These are phyloP conservation scores for Torymus tubicola DNA, from an alignment of 2,888 invertebrate species.

Conservation along the genomic window DNA sequence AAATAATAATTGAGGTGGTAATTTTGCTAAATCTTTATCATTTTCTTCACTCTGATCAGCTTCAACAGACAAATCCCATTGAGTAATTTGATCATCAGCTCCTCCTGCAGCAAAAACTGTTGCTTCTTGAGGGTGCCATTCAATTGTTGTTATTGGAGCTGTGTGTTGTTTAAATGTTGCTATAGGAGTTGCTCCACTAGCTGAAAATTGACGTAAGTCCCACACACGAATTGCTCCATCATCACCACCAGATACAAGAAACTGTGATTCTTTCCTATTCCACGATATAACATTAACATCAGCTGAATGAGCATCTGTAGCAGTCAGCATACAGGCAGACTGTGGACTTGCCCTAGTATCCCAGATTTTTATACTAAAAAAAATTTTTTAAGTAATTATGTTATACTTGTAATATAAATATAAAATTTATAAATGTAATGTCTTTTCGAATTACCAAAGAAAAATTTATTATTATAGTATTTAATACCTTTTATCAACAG, in stretches of 20 bases:
- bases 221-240: slow-evolving; percentile 96
- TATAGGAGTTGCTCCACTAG: slow-evolving; percentile 83
- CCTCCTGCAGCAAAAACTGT: slow-evolving; percentile 96
- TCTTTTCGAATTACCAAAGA: not conserved
- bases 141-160: slow-evolving; percentile 94
- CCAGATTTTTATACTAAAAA: slow-evolving; percentile 91
- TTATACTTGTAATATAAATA: slow-evolving; percentile 3
- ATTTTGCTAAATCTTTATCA: slow-evolving; percentile 76
- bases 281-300: slow-evolving; percentile 99
- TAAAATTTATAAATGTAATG: slow-evolving; percentile 5
- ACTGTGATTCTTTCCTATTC: slow-evolving; percentile 90
- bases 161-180: slow-evolving; percentile 97
- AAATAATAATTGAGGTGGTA: slow-evolving; percentile 97
- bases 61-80: slow-evolving; percentile 98
- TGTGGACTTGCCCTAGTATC: slow-evolving; percentile 91
- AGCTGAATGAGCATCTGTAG: slow-evolving; percentile 89
- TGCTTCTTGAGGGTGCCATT: slow-evolving; percentile 96
- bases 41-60: slow-evolving; percentile 82
- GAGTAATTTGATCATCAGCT: slow-evolving; percentile 95
- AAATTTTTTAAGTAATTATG: slow-evolving; percentile 25
- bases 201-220: slow-evolving; percentile 93
- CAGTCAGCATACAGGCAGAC: slow-evolving; percentile 94
- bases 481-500: slow-evolving; percentile 85
- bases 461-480: slow-evolving; percentile 12
- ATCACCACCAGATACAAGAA: slow-evolving; percentile 87